Evolutionary conservation across 2,797 vertebrate species (phyloP), one percentile per base, ranked within the genome.

Genomic region (Glossophaga mutica): DNA sequence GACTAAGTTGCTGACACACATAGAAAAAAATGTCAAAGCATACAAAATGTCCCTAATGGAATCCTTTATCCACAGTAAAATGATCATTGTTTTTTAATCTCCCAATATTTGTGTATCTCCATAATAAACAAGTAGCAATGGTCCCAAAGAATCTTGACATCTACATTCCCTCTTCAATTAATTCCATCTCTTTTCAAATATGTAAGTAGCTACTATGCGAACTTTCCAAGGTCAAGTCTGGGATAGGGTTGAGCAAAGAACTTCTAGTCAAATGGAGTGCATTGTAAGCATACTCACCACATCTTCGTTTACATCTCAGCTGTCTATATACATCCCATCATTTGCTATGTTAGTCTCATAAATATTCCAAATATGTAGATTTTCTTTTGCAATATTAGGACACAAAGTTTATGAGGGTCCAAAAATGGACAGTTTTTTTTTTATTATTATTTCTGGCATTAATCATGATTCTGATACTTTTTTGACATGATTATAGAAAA

Each of bases 301-400:
- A 85, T 88, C 50, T 88, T 96, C 97, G 97, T 96, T 98, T 97
- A 96, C 81, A 98, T 97, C 88, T 87, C 87, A 95, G 86, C 77
- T 97, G 87, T 96, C 73, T 84, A 86, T 59, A 57, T 21, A 88
- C 87, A 97, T 78, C 86, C 71, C 91, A 93, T 95, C 96, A 97
- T 96, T 97, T 96, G 96, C 92, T 97, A 10, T 91, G 90, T 94
- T 76, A 98, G 84, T 97, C 94, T 97, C 91, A 96, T 93, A 82
- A 95, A 91, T 91, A 97, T 55, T 95, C 87, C 94, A 82, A 97
- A 95, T 65, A 95, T 76, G 84, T 94, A 96, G 1, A 0, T 86
- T 97, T 95, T 84, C 29, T 89, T 97, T 95, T 97, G 42, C 94
- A 97, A 86, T 77, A 74, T 24, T 84, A 96, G 87, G 81, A 96